A percentile compares a stretch with the other conserved stretches of the same genome.
Conservation (phyloP, 2,797 vertebrate species). For the Brachymystax lenok region DNA sequence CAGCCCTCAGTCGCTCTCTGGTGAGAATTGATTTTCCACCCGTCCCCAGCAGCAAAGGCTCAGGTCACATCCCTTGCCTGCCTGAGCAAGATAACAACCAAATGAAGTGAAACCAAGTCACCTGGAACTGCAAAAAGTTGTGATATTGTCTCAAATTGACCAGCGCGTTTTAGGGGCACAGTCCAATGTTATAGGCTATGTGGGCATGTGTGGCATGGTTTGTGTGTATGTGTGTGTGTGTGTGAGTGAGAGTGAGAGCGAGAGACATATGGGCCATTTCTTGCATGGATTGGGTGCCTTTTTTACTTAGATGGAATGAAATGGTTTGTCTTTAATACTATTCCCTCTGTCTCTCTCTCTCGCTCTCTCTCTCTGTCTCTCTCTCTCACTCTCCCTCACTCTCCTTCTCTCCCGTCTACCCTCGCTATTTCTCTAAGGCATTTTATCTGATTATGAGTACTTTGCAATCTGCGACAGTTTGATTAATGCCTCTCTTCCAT, state of each 20-base stretch:
- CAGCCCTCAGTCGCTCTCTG: constrained; percentile 14
- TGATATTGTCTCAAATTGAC: constrained; percentile 30
- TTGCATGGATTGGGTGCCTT: constrained; percentile 16
- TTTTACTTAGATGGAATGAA: constrained; percentile 16
- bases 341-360: neutral
- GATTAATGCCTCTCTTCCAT: constrained; percentile 87
- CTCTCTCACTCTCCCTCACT: neutral
- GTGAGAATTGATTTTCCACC: constrained; percentile 58
- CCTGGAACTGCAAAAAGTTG: constrained; percentile 43
- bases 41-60: constrained; percentile 43
- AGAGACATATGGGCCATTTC: constrained; percentile 9
- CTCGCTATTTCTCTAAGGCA: constrained; percentile 74
- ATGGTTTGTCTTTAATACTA: constrained; percentile 71
- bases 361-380: neutral
- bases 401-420: constrained; percentile 18
- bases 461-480: constrained; percentile 82
- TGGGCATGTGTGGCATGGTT: neutral
- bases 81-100: constrained; percentile 54
- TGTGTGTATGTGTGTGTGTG: neutral
- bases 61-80: constrained; percentile 56
- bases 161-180: constrained; percentile 10
- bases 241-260: neutral
- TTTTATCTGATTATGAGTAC: constrained; percentile 82
- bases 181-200: neutral
- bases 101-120: constrained; percentile 51